Evolutionary conservation across 2,113 vertebrate species (phyloP).

Genomic region (Marcusenius ussheri): DNA sequence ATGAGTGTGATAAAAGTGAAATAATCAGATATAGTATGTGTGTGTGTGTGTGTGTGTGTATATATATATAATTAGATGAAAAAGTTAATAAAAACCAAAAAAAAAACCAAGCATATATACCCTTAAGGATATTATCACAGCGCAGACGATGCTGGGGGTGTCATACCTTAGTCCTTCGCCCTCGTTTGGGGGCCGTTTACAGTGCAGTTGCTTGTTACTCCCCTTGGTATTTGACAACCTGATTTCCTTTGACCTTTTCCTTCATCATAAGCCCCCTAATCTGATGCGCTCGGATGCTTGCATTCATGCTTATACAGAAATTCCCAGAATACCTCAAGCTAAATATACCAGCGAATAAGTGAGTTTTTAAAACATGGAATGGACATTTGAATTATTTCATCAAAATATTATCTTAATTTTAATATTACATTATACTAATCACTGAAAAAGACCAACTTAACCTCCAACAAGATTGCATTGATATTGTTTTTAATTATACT

Average conservation of each 20-base stretch:
- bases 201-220: not conserved
- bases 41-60: too few species aligned
- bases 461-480: not conserved
- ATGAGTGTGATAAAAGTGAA: not conserved
- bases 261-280: not conserved
- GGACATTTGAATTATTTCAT: not conserved
- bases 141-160: not conserved
- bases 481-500: not conserved
- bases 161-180: not conserved
- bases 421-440: not conserved
- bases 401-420: not conserved
- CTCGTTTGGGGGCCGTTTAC: not conserved
- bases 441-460: not conserved
- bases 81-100: not conserved
- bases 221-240: not conserved
- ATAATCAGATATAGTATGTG: not conserved
- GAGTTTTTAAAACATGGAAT: not conserved
- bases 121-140: not conserved
- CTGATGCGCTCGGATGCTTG: not conserved
- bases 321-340: not conserved
- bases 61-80: too few species aligned
- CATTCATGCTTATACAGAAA: not conserved
- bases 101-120: not conserved
- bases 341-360: not conserved
- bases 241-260: not conserved